Conservation (phyloP, 2,888 invertebrate species). For the Perizoma flavofasciatum region DNA sequence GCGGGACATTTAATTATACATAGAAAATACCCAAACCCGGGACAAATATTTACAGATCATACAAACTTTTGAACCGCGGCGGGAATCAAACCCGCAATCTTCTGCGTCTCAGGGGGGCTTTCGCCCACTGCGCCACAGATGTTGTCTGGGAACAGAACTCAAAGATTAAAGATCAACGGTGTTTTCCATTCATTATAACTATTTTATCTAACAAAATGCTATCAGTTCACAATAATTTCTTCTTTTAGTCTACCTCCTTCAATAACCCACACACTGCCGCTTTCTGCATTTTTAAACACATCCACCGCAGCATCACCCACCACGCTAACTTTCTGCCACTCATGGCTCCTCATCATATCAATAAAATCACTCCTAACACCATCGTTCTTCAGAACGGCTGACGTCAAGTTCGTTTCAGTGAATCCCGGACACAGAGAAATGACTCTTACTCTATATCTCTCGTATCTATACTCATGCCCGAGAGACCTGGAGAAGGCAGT, state of each 20-base stretch:
- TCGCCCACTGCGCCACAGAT: no score
- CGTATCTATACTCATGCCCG: slow-evolving; percentile 68
- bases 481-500: slow-evolving; percentile 76
- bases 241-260: slow-evolving; percentile 19
- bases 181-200: no score
- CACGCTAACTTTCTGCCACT: slow-evolving; percentile 39
- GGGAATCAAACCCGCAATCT: no score
- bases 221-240: slow-evolving; percentile 3
- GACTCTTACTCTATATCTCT: slow-evolving; percentile 75
- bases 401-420: slow-evolving; percentile 62
- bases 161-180: no score
- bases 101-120: no score
- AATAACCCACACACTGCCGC: slow-evolving; percentile 32
- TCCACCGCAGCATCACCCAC: slow-evolving; percentile 36
- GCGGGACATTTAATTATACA: no score
- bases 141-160: no score
- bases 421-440: slow-evolving; percentile 79
- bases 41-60: no score
- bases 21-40: no score
- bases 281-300: slow-evolving; percentile 33
- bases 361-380: slow-evolving; percentile 23
- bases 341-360: slow-evolving; percentile 31
- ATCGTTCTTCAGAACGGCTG: not conserved
- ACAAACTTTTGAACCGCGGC: no score
- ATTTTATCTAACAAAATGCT: no score